Percentiles rank a stretch among this genome's conserved stretches.
phyloP scores from a whole-genome alignment of 2,888 invertebrate species.

The Meteorus cinctellus region DNA sequence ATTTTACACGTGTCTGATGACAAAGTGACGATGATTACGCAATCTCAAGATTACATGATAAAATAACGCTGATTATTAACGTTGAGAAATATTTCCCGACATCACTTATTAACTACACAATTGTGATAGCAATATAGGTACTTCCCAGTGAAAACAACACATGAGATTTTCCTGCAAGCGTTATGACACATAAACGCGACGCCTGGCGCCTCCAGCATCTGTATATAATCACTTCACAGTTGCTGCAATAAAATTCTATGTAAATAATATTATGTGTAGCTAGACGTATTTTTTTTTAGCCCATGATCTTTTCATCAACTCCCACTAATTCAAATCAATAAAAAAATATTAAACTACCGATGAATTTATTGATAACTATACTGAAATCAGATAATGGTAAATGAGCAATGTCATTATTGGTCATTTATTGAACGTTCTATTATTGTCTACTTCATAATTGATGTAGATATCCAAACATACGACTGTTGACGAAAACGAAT shows the following conservation, averaged over 20 bases:
- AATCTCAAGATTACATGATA: conserved; percentile 2
- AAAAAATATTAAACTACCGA: conserved; percentile 15
- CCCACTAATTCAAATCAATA: not conserved
- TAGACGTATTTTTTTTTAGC: not conserved
- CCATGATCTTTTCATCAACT: not conserved
- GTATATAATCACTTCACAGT: conserved; percentile 39
- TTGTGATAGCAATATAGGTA: conserved; percentile 15
- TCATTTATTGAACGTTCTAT: not conserved
- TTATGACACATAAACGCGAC: conserved; percentile 30
- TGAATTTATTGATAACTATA: conserved; percentile 6
- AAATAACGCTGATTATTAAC: conserved; percentile 5
- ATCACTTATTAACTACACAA: conserved; percentile 22
- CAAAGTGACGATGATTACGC: not conserved
- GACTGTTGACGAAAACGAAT: too few species aligned
- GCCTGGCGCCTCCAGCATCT: conserved; percentile 43
- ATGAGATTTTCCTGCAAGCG: conserved; percentile 12
- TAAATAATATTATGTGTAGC: not conserved
- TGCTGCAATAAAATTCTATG: not conserved
- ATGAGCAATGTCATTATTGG: not conserved
- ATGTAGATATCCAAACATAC: not conserved
- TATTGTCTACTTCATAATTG: not conserved
- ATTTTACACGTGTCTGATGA: not conserved
- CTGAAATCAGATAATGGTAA: not conserved
- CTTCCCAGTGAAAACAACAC: conserved; percentile 7
- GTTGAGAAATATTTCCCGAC: conserved; percentile 6